Evolutionary conservation across 92 coral and sea anemone genomes (phyloP), one percentile per base, ranked within the genome.

Genomic region (Bergia puertoricense): DNA sequence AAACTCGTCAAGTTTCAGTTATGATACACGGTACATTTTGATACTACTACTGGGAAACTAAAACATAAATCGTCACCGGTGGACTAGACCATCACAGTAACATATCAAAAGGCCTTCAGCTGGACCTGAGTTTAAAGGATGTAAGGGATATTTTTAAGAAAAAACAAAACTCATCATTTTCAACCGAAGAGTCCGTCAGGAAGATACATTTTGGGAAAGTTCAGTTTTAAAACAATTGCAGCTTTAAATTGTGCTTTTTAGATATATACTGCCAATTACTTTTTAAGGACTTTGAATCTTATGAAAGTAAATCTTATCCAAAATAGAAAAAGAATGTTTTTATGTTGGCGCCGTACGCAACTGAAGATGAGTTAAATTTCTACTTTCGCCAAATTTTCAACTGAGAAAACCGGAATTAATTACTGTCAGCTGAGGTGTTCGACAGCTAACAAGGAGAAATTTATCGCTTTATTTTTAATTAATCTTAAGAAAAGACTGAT

Each of bases 381-480:
- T 62, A 62, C 30, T 62, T 20, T 62, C 16, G 20, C 23, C 69
- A 62, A 62, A 62, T 62, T 62, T 62, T 62, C 69, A 45, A 45
- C 48, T 8, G 80, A 76, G 80, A 45, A 76, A 76, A n/a, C 37
- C 46, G 36, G 80, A 72, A 44, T 84, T 11, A 84, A 69, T 15
- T 48, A 20, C 66, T 23, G 87, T 36, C 79, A 84, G 67, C 30
- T 46, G 66, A 83, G 65, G 77, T 83, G 66, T 84, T 68, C 40
- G 45, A 50, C 43, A 8, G 79, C 79, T 84, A 84, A 84, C 87
- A 84, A 84, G 78, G 67, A 23, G 68, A 45, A 84, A 71, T 11
- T 48, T 82, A 56, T 71, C 44, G 42, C 87, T 84, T 84, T 84
- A 84, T 45, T 84, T 84, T 72, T 84, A 84, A 84, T 84, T 84